Percentiles rank a stretch among this genome's conserved stretches.
These are phyloP conservation scores for Phaonia tiefii DNA, from an alignment of 2,888 invertebrate genomes.

Conservation along the genomic window DNA sequence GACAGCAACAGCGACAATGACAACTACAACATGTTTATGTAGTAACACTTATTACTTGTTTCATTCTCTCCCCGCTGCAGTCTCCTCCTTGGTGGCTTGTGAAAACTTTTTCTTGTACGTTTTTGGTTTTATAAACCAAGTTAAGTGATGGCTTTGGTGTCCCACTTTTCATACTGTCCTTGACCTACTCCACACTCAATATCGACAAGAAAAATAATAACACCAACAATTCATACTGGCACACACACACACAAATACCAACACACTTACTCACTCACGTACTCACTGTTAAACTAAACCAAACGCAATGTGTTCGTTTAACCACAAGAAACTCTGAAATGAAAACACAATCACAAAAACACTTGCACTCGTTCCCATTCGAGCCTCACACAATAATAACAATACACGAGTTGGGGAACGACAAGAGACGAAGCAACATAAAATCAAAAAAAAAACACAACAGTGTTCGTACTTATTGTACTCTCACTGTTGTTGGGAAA, in stretches of 20 bases:
- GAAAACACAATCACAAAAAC: too few species aligned
- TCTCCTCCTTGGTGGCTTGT: neutral
- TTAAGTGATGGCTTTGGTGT: constrained; percentile 72
- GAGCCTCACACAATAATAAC: too few species aligned
- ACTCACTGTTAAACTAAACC: neutral
- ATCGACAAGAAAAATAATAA: constrained; percentile 64
- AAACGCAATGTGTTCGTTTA: neutral
- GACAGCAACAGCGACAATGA: constrained; percentile 38
- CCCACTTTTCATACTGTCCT: constrained; percentile 80
- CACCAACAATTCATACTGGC: constrained; percentile 44
- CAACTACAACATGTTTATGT: constrained; percentile 21
- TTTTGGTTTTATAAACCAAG: constrained; percentile 41
- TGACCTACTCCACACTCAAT: constrained; percentile 80
- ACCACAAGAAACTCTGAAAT: neutral
- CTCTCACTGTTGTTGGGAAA: too few species aligned
- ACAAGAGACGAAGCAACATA: too few species aligned
- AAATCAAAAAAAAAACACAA: too few species aligned
- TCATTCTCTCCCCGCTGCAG: neutral
- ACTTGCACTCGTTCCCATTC: too few species aligned
- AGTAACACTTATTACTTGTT: constrained; percentile 10
- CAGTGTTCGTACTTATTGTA: too few species aligned
- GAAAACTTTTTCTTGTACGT: neutral
- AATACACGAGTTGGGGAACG: too few species aligned
- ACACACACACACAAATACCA: constrained; percentile 32
- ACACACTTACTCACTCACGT: constrained; percentile 19